Evolutionary conservation across 2,797 vertebrate genomes (phyloP).

Genomic region (Acanthurus leucopareius): DNA sequence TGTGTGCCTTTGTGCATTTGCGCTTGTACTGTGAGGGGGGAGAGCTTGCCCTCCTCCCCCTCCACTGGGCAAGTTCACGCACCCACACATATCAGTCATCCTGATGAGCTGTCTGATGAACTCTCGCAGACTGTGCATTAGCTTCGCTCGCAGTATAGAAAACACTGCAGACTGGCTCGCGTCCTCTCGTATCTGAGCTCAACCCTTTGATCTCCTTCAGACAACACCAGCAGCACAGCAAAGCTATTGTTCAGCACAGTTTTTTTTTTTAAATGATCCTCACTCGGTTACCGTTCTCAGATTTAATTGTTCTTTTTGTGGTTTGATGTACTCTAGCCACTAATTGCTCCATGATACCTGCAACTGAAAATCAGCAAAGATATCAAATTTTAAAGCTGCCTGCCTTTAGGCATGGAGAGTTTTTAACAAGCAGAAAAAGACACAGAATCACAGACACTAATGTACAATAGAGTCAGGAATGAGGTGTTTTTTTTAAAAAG

Average conservation of each 20-base stretch:
- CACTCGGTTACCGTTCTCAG: not conserved
- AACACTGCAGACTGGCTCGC: not conserved
- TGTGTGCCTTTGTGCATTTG: constrained; percentile 34
- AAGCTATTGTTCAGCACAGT: constrained; percentile 25
- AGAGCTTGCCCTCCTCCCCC: constrained; percentile 36
- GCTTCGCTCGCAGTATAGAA: constrained; percentile 1
- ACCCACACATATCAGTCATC: constrained; percentile 56
- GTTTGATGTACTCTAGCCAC: constrained; percentile 24
- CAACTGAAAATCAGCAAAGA: constrained; percentile 36
- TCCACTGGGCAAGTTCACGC: constrained; percentile 40
- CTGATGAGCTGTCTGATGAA: constrained; percentile 52
- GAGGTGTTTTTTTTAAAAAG: not conserved
- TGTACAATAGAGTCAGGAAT: not conserved
- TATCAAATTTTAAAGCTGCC: constrained; percentile 9
- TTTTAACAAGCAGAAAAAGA: not conserved
- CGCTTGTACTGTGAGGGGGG: constrained; percentile 15
- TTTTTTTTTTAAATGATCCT: constrained; percentile 46
- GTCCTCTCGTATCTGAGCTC: constrained; percentile 22
- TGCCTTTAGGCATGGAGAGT: not conserved
- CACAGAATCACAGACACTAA: not conserved
- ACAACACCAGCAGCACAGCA: constrained; percentile 13
- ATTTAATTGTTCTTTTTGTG: constrained; percentile 31
- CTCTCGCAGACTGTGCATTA: constrained; percentile 8
- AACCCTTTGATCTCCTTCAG: constrained; percentile 46
- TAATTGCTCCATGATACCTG: constrained; percentile 33